These are phyloP conservation scores for Rotaria macrura DNA, from an alignment of 2,888 invertebrate genomes.

Conservation along the genomic window DNA sequence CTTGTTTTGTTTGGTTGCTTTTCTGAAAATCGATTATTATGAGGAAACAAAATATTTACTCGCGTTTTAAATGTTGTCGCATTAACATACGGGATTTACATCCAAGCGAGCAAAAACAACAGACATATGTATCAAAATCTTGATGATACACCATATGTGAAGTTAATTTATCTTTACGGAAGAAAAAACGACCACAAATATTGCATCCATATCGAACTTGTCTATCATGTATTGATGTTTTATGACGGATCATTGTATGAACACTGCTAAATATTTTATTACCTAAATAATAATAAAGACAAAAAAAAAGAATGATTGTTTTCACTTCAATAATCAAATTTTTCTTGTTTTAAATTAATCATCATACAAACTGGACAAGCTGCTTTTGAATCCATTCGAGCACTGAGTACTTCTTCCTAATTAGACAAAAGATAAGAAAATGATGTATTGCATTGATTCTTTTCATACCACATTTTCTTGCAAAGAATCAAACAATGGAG, in stretches of 20 bases:
- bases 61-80: slow-evolving; percentile 15
- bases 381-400: background rate
- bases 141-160: slow-evolving; percentile 18
- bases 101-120: slow-evolving; percentile 4
- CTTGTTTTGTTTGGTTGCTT: background rate
- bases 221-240: slow-evolving; percentile 11
- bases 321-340: no score
- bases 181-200: slow-evolving; percentile 15
- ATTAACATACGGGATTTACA: slow-evolving; percentile 14
- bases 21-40: no score
- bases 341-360: background rate
- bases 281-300: background rate
- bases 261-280: slow-evolving; percentile 16
- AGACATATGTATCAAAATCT: slow-evolving; percentile 10
- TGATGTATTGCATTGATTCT: background rate
- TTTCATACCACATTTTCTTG: background rate
- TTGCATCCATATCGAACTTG: slow-evolving; percentile 18
- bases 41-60: background rate
- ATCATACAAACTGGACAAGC: slow-evolving; percentile 14
- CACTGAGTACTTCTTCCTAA: background rate
- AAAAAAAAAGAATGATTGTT: background rate
- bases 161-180: slow-evolving; percentile 8
- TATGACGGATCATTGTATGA: slow-evolving; percentile 19
- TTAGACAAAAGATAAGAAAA: background rate
- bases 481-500: background rate